Base-by-base conservation (phyloP, 2,888 invertebrate genomes). In the Notocelia uddmanniana region DNA sequence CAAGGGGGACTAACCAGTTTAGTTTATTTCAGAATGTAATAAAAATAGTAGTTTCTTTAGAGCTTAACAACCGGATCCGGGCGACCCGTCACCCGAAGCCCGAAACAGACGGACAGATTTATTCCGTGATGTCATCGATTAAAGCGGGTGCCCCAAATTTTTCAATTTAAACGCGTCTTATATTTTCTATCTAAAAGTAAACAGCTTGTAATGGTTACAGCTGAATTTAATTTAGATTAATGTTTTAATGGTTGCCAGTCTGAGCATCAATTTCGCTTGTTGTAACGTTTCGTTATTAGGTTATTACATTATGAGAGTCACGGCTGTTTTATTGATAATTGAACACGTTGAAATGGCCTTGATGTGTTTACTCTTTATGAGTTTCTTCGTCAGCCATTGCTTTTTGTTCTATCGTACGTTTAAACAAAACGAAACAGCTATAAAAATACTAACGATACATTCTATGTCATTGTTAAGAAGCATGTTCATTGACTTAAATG, bases 1-100 rank as follows among this genome's bases (percentile, higher is more conserved):
- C 45, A 48, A 58, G 67, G 67, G 52, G 66, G 66, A 41, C 41
- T 8, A 66, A 71, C 64, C 18, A 31, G 70, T 59, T 60, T 63
- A 84, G 84, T 83, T 83, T 81, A 81, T 82, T 88, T 86, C 85
- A 83, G 79, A 83, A 79, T 77, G 86, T 83, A 87, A 90, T 92
- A 91, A 91, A 92, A 92, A 92, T 92, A 90, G 89, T 88, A 77
- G 84, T 86, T 89, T 88, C 83, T 85, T 88, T 89, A 83, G 84
- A 82, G 86, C 84, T 85, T 87, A 87, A 89, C 87, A 88, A 88
- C 90, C 92, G 90, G 91, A 91, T 91, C 90, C 90, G 89, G 91
- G 89, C 85, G 85, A 85, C 87, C 85, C 85, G 85, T 78, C 84
- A 77, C 80, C 82, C 81, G 83, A 83, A 79, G 76, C 74, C n/a